Evolutionary conservation across 2,113 vertebrate species (phyloP), one percentile per base, ranked within the genome.

Genomic region (Platysternon megacephalum): DNA sequence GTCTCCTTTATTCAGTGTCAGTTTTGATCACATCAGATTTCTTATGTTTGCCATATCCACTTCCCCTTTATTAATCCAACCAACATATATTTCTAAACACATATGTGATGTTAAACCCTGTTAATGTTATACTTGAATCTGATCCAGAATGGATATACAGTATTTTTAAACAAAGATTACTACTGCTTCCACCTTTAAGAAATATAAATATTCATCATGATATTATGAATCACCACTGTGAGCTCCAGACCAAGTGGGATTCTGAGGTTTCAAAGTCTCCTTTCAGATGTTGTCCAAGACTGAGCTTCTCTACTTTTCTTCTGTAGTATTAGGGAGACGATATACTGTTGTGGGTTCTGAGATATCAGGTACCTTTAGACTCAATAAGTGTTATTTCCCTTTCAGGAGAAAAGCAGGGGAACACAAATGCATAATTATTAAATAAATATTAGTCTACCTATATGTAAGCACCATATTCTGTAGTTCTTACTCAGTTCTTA

Each of bases 21-120:
- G 78, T 8, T 95, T 96, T 85, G 49, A 94, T 96, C 68, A 87
- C 49, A 56, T 94, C 87, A 93, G 26, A 76, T 91, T 96, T 89
- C 76, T 11, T 90, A 39, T 72, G 9, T 39, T 39, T 72, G 65
- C 65, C 19, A 11, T 87, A 52, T 88, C 48, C 52, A 91, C 5
- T 53, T 84, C 68, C 56, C 52, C 32, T 49, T 82, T 91, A 58
- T 24, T 88, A 65, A 82, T 86, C 86, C n/a, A 93, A 22, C 8
- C 22, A 85, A 8, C 8, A 80, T 42, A 2, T 52, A 65, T 87
- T 88, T 89, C 79, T 88, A n/a, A 82, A 83, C 0, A 0, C 24
- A 28, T 76, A 76, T 44, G 6, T 49, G 79, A 46, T 2, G 3
- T 84, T 53, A 84, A 13, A 87, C 2, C 22, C 52, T 85, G 11